phyloP scores from a whole-genome alignment of 37 sponge, comb jelly and placozoan species.

The Oscarella lobularis region DNA sequence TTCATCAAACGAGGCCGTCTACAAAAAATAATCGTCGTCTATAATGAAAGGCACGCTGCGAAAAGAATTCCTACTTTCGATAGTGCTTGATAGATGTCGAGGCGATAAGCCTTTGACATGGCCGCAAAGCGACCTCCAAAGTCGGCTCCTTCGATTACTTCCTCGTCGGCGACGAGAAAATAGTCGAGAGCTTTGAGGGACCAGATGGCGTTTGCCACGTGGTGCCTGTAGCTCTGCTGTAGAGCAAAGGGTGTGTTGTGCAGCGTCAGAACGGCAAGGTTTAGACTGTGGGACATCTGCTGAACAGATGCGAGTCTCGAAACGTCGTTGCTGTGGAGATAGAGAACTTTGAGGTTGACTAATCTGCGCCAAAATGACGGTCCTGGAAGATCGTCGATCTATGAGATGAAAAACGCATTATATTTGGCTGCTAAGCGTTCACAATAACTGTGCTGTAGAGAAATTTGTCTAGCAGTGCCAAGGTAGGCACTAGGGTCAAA shows the following conservation, averaged over 20 bases:
- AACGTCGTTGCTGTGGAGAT: background rate
- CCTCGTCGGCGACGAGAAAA: constrained; percentile 4
- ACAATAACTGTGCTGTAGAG: too few relatives aligned
- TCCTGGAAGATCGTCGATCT: background rate
- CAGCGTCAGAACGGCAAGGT: background rate
- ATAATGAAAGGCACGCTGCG: too few relatives aligned
- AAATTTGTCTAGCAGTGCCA: too few relatives aligned
- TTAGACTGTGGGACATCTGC: background rate
- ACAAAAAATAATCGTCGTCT: too few relatives aligned
- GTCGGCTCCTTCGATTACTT: background rate
- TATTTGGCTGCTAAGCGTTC: too few relatives aligned
- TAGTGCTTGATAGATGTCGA: background rate
- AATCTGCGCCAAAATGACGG: background rate
- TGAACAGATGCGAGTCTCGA: background rate
- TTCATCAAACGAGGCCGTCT: too few relatives aligned
- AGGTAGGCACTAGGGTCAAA: too few relatives aligned
- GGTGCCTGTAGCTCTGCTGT: background rate
- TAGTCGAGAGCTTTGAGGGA: constrained; percentile 4
- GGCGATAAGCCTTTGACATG: background rate
- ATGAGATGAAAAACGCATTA: too few relatives aligned
- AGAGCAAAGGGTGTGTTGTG: background rate
- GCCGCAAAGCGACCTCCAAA: background rate
- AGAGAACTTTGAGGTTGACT: background rate
- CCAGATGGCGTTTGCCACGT: background rate
- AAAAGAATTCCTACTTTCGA: too few relatives aligned